A percentile compares a stretch with the other conserved stretches of the same genome.
These are phyloP conservation scores for Passer montanus DNA, from an alignment of 2,113 vertebrate genomes.

Conservation along the genomic window DNA sequence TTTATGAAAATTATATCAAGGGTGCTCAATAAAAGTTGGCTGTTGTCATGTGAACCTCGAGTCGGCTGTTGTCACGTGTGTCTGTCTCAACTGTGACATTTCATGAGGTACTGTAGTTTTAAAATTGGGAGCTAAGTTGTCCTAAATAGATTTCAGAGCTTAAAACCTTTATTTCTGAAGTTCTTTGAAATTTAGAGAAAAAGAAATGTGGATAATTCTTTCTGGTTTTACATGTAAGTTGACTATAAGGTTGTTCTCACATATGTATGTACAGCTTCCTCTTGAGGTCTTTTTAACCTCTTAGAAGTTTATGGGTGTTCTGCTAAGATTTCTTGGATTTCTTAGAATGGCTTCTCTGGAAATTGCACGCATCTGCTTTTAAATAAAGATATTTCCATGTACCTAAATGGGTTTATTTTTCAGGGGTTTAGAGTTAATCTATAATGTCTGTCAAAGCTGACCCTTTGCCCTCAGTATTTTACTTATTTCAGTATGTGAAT, in stretches of 20 bases:
- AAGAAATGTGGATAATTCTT: background rate
- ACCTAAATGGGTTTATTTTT: background rate
- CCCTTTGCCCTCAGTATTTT: background rate
- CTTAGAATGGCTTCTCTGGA: background rate
- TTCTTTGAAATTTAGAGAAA: background rate
- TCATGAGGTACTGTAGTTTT: background rate
- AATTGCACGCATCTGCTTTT: background rate
- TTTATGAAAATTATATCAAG: background rate
- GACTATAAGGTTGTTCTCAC: background rate
- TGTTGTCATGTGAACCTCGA: accelerated
- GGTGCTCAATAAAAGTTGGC: background rate
- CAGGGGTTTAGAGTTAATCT: background rate
- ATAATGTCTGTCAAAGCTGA: background rate
- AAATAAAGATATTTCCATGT: background rate
- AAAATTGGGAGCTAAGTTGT: background rate
- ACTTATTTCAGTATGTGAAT: background rate
- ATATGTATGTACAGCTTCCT: background rate
- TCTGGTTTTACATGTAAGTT: background rate
- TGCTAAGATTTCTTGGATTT: background rate
- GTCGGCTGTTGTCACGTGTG: background rate
- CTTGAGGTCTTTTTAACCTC: background rate
- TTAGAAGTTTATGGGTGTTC: background rate
- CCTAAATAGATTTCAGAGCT: background rate
- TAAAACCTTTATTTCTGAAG: background rate
- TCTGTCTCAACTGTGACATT: background rate